phyloP scores from a whole-genome alignment of 2,888 invertebrate species.

The Panzeria rudis region DNA sequence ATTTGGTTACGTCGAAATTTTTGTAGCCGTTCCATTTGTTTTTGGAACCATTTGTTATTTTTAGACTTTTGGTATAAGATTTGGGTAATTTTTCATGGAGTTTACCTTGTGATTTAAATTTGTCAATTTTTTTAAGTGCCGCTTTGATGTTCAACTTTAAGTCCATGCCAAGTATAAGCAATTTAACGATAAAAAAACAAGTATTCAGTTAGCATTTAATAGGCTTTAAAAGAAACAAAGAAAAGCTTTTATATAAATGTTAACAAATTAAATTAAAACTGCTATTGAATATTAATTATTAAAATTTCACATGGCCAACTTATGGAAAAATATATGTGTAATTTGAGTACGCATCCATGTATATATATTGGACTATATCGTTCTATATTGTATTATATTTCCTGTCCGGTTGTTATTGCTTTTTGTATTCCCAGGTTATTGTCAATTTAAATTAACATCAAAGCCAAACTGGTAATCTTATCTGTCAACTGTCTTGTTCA shows the following conservation, averaged over 20 bases:
- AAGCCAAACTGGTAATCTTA: constrained; percentile 66
- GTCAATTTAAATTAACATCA: constrained; percentile 71
- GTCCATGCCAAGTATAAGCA: no score
- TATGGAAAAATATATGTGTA: not conserved
- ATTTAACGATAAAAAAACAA: no score
- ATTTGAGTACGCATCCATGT: not conserved
- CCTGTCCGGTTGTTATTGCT: constrained; percentile 5
- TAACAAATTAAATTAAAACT: constrained; percentile 14
- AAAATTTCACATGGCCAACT: not conserved
- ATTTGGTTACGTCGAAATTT: not conserved
- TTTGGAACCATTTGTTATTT: no score
- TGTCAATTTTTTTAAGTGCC: no score
- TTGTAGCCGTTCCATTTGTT: no score
- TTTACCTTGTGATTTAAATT: no score
- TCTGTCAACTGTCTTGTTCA: constrained; percentile 67
- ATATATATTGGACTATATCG: not conserved
- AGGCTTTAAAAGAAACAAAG: not conserved
- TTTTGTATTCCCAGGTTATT: constrained; percentile 57
- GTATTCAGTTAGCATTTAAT: not conserved
- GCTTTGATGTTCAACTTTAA: no score
- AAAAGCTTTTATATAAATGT: not conserved
- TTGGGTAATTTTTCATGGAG: no score
- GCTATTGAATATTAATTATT: not conserved
- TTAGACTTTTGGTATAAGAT: no score
- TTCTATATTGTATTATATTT: no score